These are phyloP conservation scores for Rallus crepitans DNA, from an alignment of 2,797 vertebrate species.

Conservation along the genomic window DNA sequence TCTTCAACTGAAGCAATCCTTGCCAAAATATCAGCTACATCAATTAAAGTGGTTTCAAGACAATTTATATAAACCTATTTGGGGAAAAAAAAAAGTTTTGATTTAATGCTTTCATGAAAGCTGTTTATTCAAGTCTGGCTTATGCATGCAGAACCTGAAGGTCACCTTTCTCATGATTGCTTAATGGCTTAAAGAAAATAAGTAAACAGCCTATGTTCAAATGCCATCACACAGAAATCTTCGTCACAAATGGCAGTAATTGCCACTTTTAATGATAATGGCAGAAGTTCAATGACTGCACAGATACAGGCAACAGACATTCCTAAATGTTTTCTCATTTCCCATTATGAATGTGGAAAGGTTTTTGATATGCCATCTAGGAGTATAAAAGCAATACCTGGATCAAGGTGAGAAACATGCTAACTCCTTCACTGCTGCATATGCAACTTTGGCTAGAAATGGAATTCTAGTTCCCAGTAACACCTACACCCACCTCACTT, in stretches of 20 bases:
- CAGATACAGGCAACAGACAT: neutral
- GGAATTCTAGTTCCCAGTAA: neutral
- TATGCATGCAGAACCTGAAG: neutral
- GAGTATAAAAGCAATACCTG: neutral
- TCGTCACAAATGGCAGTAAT: neutral
- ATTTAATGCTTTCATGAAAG: neutral
- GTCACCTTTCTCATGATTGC: neutral
- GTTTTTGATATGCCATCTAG: neutral
- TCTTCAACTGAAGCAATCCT: constrained; percentile 88
- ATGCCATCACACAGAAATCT: neutral
- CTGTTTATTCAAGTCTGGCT: neutral
- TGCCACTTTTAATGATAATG: neutral
- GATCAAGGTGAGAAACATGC: neutral
- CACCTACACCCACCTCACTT: neutral
- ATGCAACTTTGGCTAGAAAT: neutral
- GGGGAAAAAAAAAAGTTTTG: neutral
- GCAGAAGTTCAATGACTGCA: neutral
- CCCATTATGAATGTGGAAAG: neutral
- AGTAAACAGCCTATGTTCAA: neutral
- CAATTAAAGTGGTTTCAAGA: constrained; percentile 84
- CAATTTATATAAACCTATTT: constrained; percentile 82
- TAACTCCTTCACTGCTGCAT: neutral
- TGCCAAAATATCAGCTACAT: constrained; percentile 90
- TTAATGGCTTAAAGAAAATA: neutral
- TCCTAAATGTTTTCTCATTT: neutral